Evolutionary conservation across 2,113 vertebrate species (phyloP), one percentile per base, ranked within the genome.

Genomic region (Diglossa brunneiventris): DNA sequence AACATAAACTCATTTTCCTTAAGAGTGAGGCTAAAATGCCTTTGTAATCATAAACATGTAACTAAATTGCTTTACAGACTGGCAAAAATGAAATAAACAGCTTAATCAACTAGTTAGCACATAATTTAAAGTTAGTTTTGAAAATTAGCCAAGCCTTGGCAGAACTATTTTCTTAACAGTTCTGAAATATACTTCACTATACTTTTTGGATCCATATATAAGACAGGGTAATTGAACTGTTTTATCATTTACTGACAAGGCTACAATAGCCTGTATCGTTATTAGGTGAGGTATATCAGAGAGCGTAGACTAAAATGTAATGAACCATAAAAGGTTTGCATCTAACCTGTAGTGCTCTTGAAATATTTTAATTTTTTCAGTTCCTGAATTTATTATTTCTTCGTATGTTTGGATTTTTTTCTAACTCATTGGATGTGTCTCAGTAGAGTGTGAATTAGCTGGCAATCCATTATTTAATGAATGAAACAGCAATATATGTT

Each of bases 291-390:
- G 80, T 96, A 89, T 92, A 94, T 86, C 68, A 93, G 87, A 96
- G 55, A 95, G 80, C 96, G 97, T 92, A 95, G 82, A 97, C 88
- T 95, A 96, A 97, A 96, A 98, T 18, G 63, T 81, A 97, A 97
- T 95, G 93, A 97, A 95, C 84, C 81, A 95, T 96, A 96, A 89
- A 96, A 94, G 15, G 91, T 93, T 96, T 92, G 88, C 87, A 95
- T 95, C 95, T 91, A 97, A 92, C 82, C 64, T 85, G 79, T 59
- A 94, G 58, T 81, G n/a, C 15, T 94, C 84, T 87, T 72, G 56
- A 94, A 76, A 68, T 91, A 95, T 87, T 96, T 95, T 35, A 83
- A 39, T 94, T 96, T 96, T 96, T 96, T 75, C 69, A 69, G 23
- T 83, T 83, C 50, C 41, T 63, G 95, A 96, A 89, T 91, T 96